These are phyloP conservation scores for Zaprionus davidi DNA, from an alignment of 1,140 invertebrate genomes.

Conservation along the genomic window DNA sequence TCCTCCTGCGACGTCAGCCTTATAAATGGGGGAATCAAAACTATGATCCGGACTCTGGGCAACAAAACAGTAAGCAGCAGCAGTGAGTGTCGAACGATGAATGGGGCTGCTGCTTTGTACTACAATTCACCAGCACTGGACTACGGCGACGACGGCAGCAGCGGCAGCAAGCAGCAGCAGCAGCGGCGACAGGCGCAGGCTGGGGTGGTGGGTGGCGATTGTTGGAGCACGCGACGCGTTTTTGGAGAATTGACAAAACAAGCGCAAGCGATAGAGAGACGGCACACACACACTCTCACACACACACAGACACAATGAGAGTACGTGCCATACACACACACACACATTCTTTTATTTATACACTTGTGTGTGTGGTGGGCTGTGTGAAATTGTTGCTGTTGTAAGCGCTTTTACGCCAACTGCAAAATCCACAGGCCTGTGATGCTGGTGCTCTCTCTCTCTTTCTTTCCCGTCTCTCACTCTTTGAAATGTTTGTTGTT, in stretches of 20 bases:
- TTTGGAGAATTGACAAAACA: conserved; percentile 76
- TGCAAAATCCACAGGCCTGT: conserved; percentile 48
- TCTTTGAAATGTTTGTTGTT: conserved; percentile 39
- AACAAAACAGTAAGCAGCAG: conserved; percentile 47
- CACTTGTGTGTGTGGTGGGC: conserved; percentile 7
- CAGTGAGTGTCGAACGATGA: conserved; percentile 75
- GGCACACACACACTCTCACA: neutral
- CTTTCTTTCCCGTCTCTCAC: conserved; percentile 20
- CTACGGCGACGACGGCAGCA: conserved; percentile 15
- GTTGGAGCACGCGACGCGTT: conserved; percentile 64
- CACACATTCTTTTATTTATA: conserved; percentile 5
- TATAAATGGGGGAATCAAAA: conserved; percentile 54
- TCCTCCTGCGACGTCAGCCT: conserved; percentile 27
- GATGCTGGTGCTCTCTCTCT: conserved; percentile 48
- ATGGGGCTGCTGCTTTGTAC: conserved; percentile 64
- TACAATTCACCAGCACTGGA: conserved; percentile 56
- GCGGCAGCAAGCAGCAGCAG: conserved; percentile 12
- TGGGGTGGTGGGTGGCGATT: conserved; percentile 43
- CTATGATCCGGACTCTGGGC: conserved; percentile 47
- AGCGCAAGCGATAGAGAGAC: conserved; percentile 55
- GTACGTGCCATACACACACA: conserved; percentile 35
- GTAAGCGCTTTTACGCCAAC: conserved; percentile 60
- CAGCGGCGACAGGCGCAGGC: conserved; percentile 42
- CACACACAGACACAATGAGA: conserved; percentile 31
- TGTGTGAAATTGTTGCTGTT: conserved; percentile 59